Evolutionary conservation across 2,797 vertebrate genomes (phyloP).

Genomic region (Synaphobranchus kaupii): DNA sequence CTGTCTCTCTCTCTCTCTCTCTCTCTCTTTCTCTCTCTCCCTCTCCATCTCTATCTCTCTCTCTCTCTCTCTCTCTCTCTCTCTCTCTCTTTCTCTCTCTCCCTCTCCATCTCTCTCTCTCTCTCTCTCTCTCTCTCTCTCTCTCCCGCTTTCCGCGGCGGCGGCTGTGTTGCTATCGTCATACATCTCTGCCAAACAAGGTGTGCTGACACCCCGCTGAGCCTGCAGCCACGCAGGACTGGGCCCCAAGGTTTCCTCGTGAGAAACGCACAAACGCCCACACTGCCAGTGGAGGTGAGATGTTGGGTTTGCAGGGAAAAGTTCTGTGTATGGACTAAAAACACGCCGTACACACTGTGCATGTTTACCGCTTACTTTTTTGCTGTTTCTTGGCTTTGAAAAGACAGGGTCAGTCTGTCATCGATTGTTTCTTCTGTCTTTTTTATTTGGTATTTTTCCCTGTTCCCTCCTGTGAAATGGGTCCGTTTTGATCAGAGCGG

Average conservation of each 20-base stretch:
- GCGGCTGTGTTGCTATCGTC: neutral
- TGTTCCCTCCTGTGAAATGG: neutral
- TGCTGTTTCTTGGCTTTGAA: neutral
- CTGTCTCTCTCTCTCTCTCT: neutral
- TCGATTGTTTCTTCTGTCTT: neutral
- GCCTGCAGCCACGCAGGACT: neutral
- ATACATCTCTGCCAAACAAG: constrained; percentile 21
- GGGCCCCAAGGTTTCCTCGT: neutral
- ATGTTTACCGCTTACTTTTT: neutral
- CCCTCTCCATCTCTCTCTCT: neutral
- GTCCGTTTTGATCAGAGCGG: neutral
- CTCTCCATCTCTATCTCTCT: neutral
- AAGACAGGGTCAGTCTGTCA: neutral
- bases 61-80: neutral
- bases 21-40: neutral
- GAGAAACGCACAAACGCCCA: neutral
- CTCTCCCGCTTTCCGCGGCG: no score
- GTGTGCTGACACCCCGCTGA: constrained; percentile 10
- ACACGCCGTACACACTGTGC: neutral
- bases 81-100: neutral
- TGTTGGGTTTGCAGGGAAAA: neutral
- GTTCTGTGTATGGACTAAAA: neutral
- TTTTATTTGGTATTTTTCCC: neutral
- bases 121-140: neutral
- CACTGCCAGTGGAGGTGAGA: neutral